Base-by-base conservation (phyloP, 2,113 vertebrate species). In the Labeo rohita region DNA sequence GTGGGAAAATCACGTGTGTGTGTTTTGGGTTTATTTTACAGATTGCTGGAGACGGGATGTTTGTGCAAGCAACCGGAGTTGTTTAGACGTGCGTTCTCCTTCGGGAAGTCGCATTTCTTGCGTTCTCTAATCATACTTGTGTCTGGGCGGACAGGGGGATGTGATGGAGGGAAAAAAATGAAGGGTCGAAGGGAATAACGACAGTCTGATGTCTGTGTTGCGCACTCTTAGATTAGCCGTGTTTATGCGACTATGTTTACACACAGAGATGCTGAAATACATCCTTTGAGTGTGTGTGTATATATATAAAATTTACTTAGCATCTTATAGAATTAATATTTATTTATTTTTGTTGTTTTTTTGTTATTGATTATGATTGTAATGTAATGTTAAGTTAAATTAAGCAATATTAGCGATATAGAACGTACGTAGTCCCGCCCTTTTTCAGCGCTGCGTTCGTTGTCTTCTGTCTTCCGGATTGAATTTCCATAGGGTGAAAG, bases 31-130 rank as follows among this genome's bases (percentile, higher is more conserved):
- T 84, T 84, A 72, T 73, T 84, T 73, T 56, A 84, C 66, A 84
- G 81, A 84, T 73, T 73, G 65, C 81, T 59, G 81, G 81, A 84
- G 81, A 84, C 81, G 50, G 81, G 81, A 84, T 84, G 81, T 84
- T 84, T 84, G 81, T 84, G 81, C 81, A 43, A 84, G 68, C 81
- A 54, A 84, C 68, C 50, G 1, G 81, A 59, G 68, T 56, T 73
- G 81, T 84, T 84, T 84, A 84, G 81, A 84, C 50, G 52, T 28
- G 10, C 50, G 36, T 23, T 73, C 81, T 84, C 81, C 50, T 73
- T 73, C 36, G 81, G 81, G 81, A 84, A 84, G 81, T 59, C 16
- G 21, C 52, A n/a, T 73, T 83, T 83, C 65, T 83, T 36, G 80
- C 78, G 21, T 28, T 70, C 65, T 83, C 23, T 39, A 83, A 70